Conservation (phyloP, 2,888 invertebrate species). For the Thymelicus acteon region DNA sequence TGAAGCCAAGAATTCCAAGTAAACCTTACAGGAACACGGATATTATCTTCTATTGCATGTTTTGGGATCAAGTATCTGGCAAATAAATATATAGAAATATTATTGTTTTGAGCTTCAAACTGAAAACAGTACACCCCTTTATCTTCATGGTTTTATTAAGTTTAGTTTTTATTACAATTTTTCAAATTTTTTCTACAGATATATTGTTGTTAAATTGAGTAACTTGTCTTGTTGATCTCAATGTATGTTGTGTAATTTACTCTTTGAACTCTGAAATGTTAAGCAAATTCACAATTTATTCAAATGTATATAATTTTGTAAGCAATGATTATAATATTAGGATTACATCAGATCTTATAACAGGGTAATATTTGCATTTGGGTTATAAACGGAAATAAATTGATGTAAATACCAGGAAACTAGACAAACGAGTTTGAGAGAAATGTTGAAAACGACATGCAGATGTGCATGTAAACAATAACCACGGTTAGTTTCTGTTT, state of each 20-base stretch:
- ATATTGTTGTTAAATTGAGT: neutral
- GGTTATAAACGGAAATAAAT: neutral
- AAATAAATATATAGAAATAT: too few relatives aligned
- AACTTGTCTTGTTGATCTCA: neutral
- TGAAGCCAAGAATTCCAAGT: too few relatives aligned
- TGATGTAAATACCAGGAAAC: slow-evolving; percentile 12
- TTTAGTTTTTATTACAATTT: too few relatives aligned
- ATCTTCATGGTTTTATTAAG: too few relatives aligned
- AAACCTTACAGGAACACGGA: too few relatives aligned
- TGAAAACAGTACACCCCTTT: too few relatives aligned
- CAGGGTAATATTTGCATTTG: slow-evolving; percentile 16
- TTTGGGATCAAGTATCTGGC: too few relatives aligned
- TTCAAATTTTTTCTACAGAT: too few relatives aligned
- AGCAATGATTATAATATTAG: neutral
- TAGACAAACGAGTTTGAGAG: slow-evolving; percentile 10
- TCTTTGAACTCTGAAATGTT: neutral
- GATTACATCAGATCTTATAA: slow-evolving; percentile 7
- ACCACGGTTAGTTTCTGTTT: slow-evolving; percentile 1
- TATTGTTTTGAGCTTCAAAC: too few relatives aligned
- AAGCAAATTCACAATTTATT: neutral
- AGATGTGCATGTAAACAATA: neutral
- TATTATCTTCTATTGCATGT: too few relatives aligned
- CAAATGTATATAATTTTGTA: neutral
- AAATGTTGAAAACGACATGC: slow-evolving; percentile 5
- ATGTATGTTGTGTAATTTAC: neutral